A percentile compares a stretch with the other conserved stretches of the same genome.
phyloP scores from a whole-genome alignment of 1,140 invertebrate genomes.

The Onthophagus taurus region DNA sequence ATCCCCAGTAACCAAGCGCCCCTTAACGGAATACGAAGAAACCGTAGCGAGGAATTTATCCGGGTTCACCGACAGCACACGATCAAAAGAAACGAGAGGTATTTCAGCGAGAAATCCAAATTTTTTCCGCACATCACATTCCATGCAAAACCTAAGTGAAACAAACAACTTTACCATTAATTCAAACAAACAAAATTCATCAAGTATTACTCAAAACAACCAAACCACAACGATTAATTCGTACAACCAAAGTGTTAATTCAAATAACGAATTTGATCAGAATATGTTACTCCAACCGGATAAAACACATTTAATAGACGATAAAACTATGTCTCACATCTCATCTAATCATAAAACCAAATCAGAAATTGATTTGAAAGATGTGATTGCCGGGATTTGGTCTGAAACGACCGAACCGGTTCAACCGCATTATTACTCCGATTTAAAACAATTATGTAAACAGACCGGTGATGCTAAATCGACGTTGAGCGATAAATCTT shows the following conservation, averaged over 20 bases:
- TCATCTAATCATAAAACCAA: constrained; percentile 20
- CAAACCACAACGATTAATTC: no score
- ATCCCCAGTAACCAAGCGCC: constrained; percentile 2
- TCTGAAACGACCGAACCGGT: constrained; percentile 26
- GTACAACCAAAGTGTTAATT: constrained; percentile 26
- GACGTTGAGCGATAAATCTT: neutral
- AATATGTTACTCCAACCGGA: constrained; percentile 34
- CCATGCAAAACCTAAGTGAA: constrained; percentile 31
- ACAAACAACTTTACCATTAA: no score
- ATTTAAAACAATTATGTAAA: neutral
- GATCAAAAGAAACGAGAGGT: neutral
- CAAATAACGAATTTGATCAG: constrained; percentile 37
- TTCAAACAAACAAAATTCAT: no score
- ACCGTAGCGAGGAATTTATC: constrained; percentile 8
- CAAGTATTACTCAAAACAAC: no score
- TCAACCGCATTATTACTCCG: neutral
- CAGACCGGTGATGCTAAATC: neutral
- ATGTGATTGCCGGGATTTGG: constrained; percentile 36
- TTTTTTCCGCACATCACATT: constrained; percentile 27
- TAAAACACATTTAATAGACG: constrained; percentile 28
- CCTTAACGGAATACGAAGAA: constrained; percentile 1
- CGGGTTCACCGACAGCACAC: constrained; percentile 1
- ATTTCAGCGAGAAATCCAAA: constrained; percentile 17
- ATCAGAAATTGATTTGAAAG: constrained; percentile 36
- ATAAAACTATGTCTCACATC: constrained; percentile 19